Evolutionary conservation across 2,888 invertebrate species (phyloP), one percentile per base, ranked within the genome.

Genomic region (Mythimna impura): DNA sequence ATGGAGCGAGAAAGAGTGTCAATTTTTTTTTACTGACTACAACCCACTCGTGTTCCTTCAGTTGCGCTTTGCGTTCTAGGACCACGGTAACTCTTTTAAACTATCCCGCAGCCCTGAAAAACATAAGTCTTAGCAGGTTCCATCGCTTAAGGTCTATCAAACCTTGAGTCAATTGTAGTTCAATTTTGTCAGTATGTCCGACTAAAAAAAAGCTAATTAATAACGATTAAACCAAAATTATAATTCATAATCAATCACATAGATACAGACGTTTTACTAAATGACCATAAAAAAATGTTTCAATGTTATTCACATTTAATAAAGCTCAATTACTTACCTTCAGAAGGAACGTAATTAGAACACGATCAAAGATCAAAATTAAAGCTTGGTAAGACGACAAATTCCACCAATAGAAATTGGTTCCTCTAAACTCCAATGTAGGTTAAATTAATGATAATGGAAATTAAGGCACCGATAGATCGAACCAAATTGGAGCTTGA

Each of bases 381-480:
- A 68, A 73, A 60, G 62, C 66, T 76, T 66, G 54, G 62, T 81
- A 66, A 76, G 43, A 64, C 54, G 73, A 77, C 55, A 66, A 84
- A 76, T 82, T 76, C 10, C 7, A 64, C 64, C 68, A 34, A 78
- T 76, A 71, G 14, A 73, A 73, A 76, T 84, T 68, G 82, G 67
- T 66, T 68, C 47, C 73, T 52, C 58, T 63, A 22, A 65, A 79
- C 17, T 66, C 65, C 17, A 83, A 71, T 65, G 73, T 73, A 65
- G 57, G 70, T 71, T 81, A 76, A 81, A 81, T 83, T 68, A 81
- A 84, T 81, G 72, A 60, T 69, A 72, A 70, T 85, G 60, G 34
- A 72, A 84, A 77, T 77, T 76, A 71, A 77, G 71, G 68, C 62
- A 61, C 62, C 71, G 47, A 73, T 74, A 76, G 54, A 76, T 85